phyloP scores from a whole-genome alignment of 2,888 invertebrate species.

The Ypsolopha sequella region DNA sequence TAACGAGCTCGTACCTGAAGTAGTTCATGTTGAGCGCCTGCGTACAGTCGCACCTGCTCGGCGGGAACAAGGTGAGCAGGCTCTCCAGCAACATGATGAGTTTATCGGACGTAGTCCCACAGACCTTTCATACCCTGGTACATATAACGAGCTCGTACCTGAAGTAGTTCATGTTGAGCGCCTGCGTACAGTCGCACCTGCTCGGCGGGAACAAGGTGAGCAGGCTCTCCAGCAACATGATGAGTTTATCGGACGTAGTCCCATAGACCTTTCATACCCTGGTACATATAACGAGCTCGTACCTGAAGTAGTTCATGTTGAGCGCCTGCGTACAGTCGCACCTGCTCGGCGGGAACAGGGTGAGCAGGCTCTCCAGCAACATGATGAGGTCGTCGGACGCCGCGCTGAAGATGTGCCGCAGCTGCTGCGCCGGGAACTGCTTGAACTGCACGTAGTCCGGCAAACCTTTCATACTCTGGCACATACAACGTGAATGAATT shows the following conservation, averaged over 20 bases:
- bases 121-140: no score
- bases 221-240: no score
- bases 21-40: no score
- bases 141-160: background rate
- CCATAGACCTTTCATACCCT: no score
- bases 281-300: conserved; percentile 8
- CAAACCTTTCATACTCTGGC: conserved; percentile 76
- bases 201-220: no score
- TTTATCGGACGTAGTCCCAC: no score
- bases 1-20: no score
- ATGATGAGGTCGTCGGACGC: conserved; percentile 92
- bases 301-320: conserved; percentile 90
- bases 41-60: conserved; percentile 83
- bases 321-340: conserved; percentile 87
- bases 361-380: conserved; percentile 81
- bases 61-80: no score
- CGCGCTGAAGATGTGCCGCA: conserved; percentile 95
- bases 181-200: conserved; percentile 85
- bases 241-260: no score
- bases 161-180: no score
- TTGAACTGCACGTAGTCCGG: conserved; percentile 96
- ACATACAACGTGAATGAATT: no score
- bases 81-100: no score
- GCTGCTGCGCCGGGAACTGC: conserved; percentile 83
- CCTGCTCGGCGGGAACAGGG: conserved; percentile 85